A percentile compares a stretch with the other conserved stretches of the same genome.
These are phyloP conservation scores for Acheta domesticus DNA, from an alignment of 2,888 invertebrate species.

Conservation along the genomic window DNA sequence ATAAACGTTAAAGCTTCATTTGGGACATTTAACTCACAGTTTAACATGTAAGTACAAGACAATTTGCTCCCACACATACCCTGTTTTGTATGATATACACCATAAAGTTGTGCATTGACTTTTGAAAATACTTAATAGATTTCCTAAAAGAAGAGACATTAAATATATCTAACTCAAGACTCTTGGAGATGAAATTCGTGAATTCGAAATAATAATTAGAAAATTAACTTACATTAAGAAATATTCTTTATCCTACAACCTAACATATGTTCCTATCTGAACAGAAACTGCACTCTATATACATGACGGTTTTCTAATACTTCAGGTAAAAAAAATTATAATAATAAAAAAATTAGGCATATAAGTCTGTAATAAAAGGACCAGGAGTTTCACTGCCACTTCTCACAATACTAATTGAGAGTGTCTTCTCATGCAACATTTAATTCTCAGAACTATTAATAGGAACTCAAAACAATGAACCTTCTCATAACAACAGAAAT, in stretches of 20 bases:
- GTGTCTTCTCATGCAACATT: neutral
- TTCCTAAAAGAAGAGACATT: neutral
- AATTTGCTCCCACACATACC: constrained; percentile 21
- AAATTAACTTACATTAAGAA: neutral
- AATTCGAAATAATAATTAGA: neutral
- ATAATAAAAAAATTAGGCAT: neutral
- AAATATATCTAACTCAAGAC: neutral
- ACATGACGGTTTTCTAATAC: constrained; percentile 18
- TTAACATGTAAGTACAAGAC: constrained; percentile 21
- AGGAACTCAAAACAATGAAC: constrained; percentile 7
- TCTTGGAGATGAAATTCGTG: neutral
- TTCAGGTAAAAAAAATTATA: constrained; percentile 4
- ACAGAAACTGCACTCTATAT: constrained; percentile 9
- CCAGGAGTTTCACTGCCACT: constrained; percentile 11
- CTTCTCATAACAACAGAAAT: neutral
- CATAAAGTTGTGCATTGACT: neutral
- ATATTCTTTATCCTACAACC: neutral
- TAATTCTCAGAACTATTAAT: neutral
- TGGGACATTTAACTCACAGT: neutral
- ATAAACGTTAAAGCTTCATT: neutral
- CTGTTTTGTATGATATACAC: constrained; percentile 20
- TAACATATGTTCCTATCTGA: neutral
- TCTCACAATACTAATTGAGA: neutral
- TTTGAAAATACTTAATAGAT: neutral
- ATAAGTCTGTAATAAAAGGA: constrained; percentile 10